phyloP scores from a whole-genome alignment of 2,888 invertebrate species.

The Pandemis corylana region DNA sequence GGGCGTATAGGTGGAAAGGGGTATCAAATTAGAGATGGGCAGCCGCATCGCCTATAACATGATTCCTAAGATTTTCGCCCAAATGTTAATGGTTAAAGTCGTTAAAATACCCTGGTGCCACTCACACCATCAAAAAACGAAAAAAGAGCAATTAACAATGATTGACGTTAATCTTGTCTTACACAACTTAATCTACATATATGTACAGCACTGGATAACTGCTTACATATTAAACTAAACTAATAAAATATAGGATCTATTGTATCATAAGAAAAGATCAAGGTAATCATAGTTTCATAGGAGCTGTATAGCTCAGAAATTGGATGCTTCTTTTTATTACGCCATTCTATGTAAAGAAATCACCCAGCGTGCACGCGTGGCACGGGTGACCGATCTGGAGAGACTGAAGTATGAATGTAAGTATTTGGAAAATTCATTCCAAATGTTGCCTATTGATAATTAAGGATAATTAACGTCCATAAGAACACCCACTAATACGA shows the following conservation, averaged over 20 bases:
- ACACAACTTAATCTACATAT: conserved; percentile 45
- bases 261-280: conserved; percentile 71
- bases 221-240: conserved; percentile 43
- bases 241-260: background rate
- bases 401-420: no score
- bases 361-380: background rate
- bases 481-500: background rate
- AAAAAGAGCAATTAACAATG: conserved; percentile 65
- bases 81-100: no score
- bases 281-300: conserved; percentile 74
- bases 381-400: no score
- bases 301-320: conserved; percentile 18
- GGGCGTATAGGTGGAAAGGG: no score
- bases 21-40: no score
- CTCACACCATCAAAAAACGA: conserved; percentile 35
- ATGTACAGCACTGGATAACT: conserved; percentile 49
- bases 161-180: conserved; percentile 82
- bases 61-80: no score
- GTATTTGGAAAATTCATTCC: no score
- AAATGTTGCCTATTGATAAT: background rate
- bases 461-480: background rate
- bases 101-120: no score
- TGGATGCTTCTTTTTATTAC: background rate
- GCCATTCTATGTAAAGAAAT: background rate
- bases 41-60: no score